Evolutionary conservation across 2,797 vertebrate species (phyloP).

Genomic region (Neoniphon sammara): DNA sequence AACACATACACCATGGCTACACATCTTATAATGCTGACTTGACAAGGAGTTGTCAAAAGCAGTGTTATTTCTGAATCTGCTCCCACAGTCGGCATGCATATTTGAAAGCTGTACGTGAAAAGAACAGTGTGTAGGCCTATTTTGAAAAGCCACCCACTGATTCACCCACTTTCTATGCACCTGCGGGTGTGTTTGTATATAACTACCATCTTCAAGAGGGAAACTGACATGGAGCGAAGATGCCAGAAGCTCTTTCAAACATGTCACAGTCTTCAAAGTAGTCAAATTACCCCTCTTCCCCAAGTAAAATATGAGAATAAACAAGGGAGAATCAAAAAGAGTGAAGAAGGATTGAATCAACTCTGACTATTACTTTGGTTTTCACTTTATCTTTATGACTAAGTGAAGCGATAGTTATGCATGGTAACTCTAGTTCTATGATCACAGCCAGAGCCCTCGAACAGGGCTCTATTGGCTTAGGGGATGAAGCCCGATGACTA

Average conservation of each 20-base stretch:
- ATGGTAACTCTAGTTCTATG: too few species aligned
- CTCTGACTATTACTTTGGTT: constrained; percentile 3
- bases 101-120: constrained; percentile 35
- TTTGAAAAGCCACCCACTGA: constrained; percentile 69
- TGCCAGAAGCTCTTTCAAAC: constrained; percentile 44
- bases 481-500: too few species aligned
- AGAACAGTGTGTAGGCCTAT: constrained; percentile 65
- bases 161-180: constrained; percentile 50
- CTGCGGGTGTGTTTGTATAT: constrained; percentile 42
- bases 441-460: too few species aligned
- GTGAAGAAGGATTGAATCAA: background rate
- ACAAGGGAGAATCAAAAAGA: background rate
- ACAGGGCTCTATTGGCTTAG: too few species aligned
- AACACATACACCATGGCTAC: background rate
- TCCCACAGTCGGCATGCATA: constrained; percentile 26
- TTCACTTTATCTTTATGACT: background rate
- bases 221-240: constrained; percentile 32
- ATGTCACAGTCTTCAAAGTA: constrained; percentile 36
- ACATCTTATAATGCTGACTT: constrained; percentile 24
- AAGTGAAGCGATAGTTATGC: background rate
- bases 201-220: constrained; percentile 38
- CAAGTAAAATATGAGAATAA: constrained; percentile 24
- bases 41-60: constrained; percentile 38
- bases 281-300: constrained; percentile 30
- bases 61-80: constrained; percentile 37